Base-by-base conservation (phyloP, 2,797 vertebrate species). In the Ibycter americanus region DNA sequence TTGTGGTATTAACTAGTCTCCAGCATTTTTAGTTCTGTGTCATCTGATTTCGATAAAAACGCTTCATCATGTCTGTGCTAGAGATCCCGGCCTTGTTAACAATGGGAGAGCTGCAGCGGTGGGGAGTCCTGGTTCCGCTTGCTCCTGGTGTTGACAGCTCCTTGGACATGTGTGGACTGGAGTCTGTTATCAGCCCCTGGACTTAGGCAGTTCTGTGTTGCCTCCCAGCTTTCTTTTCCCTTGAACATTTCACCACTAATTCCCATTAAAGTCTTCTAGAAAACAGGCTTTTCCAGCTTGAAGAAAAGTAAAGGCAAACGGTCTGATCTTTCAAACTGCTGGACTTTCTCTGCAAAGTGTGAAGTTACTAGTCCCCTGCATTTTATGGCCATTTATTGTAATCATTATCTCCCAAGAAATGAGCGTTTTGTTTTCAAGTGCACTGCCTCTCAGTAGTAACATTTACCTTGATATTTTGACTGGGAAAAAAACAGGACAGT, bases 1-100 rank as follows among this genome's bases (percentile, higher is more conserved):
- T 23, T 93, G 72, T 79, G 40, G 46, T 73, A 62, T 83, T 93
- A 87, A 90, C 92, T 68, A 51, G 42, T 87, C 44, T 87, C 63
- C 72, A 95, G 88, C 68, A 80, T 66, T 97, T 91, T 93, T 71
- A 94, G 80, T 89, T 87, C 61, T 6, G 2, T 72, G 65, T 94
- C 93, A 96, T 97, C 92, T 96, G 93, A 95, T 91, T 91, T 79
- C 7, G 89, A 96, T 97, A 96, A 96, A 96, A 96, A 47, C 3
- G 4, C 81, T 78, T 93, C 67, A 20, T 94, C 49, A 34, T 83
- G 78, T 87, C 56, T 97, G 61, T 89, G 79, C 68, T 88, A 56
- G 76, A 76, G 76, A 51, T 86, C 70, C 71, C 74, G 76, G 71
- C 76, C 73, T 59, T 68, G 31, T 62, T 78, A 90, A 65, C 84